Percentiles rank a stretch among this genome's conserved stretches.
phyloP scores from a whole-genome alignment of 2,797 vertebrate genomes.

The Bradypodion pumilum region DNA sequence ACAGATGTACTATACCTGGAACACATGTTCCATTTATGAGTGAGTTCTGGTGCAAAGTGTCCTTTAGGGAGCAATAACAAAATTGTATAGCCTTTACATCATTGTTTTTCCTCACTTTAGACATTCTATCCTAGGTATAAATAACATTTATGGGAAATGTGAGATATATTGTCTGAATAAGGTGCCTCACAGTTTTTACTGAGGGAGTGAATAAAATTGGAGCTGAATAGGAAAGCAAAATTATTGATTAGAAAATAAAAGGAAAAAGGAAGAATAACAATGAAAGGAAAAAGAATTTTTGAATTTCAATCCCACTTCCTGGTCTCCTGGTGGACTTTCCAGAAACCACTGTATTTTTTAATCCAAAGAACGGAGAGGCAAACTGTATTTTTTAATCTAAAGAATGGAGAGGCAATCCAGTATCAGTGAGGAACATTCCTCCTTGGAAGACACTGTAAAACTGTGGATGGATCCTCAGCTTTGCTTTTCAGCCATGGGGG shows the following conservation, averaged over 20 bases:
- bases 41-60: slow-evolving; percentile 48
- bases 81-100: slow-evolving; percentile 36
- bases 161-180: background rate
- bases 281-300: slow-evolving; percentile 11
- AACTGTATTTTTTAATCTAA: background rate
- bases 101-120: slow-evolving; percentile 35
- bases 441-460: background rate
- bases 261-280: background rate
- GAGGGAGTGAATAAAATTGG: slow-evolving; percentile 19
- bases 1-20: slow-evolving; percentile 28
- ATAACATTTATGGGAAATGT: slow-evolving; percentile 34
- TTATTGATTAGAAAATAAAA: background rate
- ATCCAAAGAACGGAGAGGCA: background rate
- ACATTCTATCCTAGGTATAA: slow-evolving; percentile 14
- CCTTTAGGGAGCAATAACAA: slow-evolving; percentile 50
- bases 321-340: background rate
- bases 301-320: background rate
- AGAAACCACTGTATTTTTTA: background rate
- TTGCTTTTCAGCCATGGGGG: too few relatives aligned
- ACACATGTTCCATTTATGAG: slow-evolving; percentile 26
- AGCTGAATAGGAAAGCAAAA: slow-evolving; percentile 19
- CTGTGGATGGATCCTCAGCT: background rate
- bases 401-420: background rate
- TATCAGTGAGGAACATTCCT: too few relatives aligned
- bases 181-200: slow-evolving; percentile 28